Base-by-base conservation (phyloP, 2,797 vertebrate genomes). In the Anguilla pacifica region DNA sequence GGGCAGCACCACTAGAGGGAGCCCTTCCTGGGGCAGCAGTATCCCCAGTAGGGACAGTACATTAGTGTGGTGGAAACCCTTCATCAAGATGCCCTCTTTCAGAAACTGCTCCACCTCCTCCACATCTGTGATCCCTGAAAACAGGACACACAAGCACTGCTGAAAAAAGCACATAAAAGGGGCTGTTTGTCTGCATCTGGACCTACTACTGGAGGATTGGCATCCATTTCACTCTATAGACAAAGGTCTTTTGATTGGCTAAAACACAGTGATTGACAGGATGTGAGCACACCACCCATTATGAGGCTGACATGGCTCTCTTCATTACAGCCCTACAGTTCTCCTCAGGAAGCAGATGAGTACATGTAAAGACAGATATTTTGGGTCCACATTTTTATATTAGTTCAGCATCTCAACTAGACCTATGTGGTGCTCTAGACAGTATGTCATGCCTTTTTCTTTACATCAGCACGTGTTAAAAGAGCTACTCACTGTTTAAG, bases 71-170 rank as follows among this genome's bases (percentile, higher is more conserved):
- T 98, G 95, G 90, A 99, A 98, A 28, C 95, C 96, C 85, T 98
- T 98, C 98, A 99, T 99, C 86, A 99, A 96, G 92, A 99, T 97
- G 51, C 98, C 98, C 91, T 99, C 98, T 0, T 96, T 96, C 74
- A 99, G 95, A 92, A 99, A 99, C 92, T 98, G 98, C 90, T 99
- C 97, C 87, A 99, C 98, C 86, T 99, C 98, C 83, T 95, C 96
- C 25, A 97, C 88, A 53, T 99, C 98, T 0, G 97, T 98, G 93
- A 99, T 99, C 89, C 98, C 98, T 99, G 92, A 0, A 0, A 72
- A 2, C 77, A 82, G 25, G 55, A 74, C 39, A 87, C 88, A 91
- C 64, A 51, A 25, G 79, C 31, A 22, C 43, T 25, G 46, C 43
- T n/a, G 9, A 25, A 11, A 51, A 25, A 82, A 82, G 79, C 79